phyloP scores from a whole-genome alignment of 2,113 vertebrate species.

The Ceuthmochares aereus region DNA sequence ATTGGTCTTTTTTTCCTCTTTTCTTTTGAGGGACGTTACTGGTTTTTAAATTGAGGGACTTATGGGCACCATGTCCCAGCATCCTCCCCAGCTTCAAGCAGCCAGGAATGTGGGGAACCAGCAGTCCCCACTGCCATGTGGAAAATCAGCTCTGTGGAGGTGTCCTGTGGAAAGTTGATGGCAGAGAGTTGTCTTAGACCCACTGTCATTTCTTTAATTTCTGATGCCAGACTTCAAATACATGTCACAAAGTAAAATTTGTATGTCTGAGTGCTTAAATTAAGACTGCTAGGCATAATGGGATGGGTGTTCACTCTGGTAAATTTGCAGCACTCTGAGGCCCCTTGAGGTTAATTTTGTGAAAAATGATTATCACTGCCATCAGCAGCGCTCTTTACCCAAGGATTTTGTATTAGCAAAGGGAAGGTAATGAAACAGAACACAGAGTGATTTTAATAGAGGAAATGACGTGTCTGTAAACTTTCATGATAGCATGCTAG shows the following conservation, averaged over 20 bases:
- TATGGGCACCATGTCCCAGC: too few species aligned
- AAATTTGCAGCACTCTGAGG: conserved; percentile 15
- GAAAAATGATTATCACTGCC: neutral
- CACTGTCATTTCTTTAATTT: neutral
- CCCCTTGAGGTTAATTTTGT: conserved; percentile 43
- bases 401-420: conserved; percentile 17
- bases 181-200: too few species aligned
- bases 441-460: conserved; percentile 11
- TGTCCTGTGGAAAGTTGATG: too few species aligned
- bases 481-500: neutral
- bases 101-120: too few species aligned
- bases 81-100: too few species aligned
- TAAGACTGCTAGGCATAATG: conserved; percentile 38
- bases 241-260: neutral
- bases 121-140: too few species aligned
- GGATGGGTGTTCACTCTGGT: conserved; percentile 22
- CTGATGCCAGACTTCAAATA: neutral
- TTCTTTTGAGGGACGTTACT: too few species aligned
- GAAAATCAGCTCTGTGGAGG: too few species aligned
- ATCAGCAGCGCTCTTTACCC: neutral
- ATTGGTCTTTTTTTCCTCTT: too few species aligned
- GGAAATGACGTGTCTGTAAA: neutral
- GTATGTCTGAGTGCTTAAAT: conserved; percentile 41
- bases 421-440: conserved; percentile 10
- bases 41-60: too few species aligned